Evolutionary conservation across 2,113 vertebrate genomes (phyloP).

Genomic region (Vireo altiloquus): DNA sequence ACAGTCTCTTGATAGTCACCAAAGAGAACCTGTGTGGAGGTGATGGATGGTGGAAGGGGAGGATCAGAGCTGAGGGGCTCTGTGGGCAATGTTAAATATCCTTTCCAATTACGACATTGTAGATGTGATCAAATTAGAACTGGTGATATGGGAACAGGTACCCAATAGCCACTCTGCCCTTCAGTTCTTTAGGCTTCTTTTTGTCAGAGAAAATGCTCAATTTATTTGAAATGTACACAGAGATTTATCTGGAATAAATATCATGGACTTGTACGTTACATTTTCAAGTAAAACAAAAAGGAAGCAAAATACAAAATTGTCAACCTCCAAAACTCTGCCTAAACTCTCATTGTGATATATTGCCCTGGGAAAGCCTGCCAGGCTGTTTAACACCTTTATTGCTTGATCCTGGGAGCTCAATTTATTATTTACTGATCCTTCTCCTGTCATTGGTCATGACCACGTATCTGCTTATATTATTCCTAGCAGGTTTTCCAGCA

Average conservation of each 20-base stretch:
- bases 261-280: neutral
- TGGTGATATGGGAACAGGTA: neutral
- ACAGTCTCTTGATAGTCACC: neutral
- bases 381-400: slow-evolving; percentile 16
- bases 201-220: neutral
- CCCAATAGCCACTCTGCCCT: neutral
- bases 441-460: neutral
- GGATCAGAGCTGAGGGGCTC: neutral
- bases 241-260: neutral
- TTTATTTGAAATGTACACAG: neutral
- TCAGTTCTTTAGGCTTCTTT: neutral
- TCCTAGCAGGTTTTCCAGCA: slow-evolving; percentile 7
- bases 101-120: neutral
- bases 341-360: neutral
- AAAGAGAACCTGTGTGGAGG: neutral
- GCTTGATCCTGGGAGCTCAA: slow-evolving; percentile 14
- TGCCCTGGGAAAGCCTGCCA: neutral
- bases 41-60: neutral
- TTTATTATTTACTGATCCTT: slow-evolving; percentile 32
- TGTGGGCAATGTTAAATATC: neutral
- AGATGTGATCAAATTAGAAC: neutral
- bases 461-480: slow-evolving; percentile 6
- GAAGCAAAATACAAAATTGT: neutral
- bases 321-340: neutral
- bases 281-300: neutral